These are phyloP conservation scores for Cuculus canorus DNA, from an alignment of 2,797 vertebrate genomes.

Conservation along the genomic window DNA sequence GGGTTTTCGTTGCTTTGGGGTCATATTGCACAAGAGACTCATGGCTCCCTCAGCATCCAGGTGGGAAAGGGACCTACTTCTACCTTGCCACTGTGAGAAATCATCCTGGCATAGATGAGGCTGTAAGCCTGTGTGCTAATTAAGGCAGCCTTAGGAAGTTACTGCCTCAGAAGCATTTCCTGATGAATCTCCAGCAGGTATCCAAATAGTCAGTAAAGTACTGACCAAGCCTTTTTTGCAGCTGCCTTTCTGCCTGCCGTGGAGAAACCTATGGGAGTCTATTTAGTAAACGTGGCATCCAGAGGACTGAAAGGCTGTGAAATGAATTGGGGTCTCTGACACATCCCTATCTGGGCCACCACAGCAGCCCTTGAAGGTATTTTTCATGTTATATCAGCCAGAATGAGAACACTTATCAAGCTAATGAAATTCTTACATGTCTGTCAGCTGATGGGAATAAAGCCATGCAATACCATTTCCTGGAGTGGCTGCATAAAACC, in stretches of 20 bases:
- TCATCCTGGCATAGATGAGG: neutral
- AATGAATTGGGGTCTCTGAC: slow-evolving; percentile 60
- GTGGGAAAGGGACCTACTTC: neutral
- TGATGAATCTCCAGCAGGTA: neutral
- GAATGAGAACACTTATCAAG: slow-evolving; percentile 26
- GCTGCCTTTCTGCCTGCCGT: slow-evolving; percentile 6
- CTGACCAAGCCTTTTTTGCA: neutral
- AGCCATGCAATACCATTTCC: neutral
- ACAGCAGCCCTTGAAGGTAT: slow-evolving; percentile 51
- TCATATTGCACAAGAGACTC: neutral
- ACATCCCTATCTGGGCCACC: slow-evolving; percentile 40
- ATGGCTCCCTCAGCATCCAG: neutral
- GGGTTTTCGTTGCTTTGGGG: neutral
- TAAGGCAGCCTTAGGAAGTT: neutral
- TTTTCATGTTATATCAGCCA: neutral
- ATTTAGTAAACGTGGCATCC: neutral
- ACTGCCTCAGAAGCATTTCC: neutral
- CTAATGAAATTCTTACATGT: slow-evolving; percentile 37
- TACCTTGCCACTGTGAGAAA: neutral
- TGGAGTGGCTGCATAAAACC: neutral
- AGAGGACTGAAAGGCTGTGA: slow-evolving; percentile 13
- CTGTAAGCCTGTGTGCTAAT: neutral
- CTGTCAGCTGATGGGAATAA: slow-evolving; percentile 31
- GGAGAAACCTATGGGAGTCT: slow-evolving; percentile 3
- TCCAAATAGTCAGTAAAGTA: neutral